phyloP scores from a whole-genome alignment of 2,797 vertebrate genomes.

The Emydoidea blandingii region DNA sequence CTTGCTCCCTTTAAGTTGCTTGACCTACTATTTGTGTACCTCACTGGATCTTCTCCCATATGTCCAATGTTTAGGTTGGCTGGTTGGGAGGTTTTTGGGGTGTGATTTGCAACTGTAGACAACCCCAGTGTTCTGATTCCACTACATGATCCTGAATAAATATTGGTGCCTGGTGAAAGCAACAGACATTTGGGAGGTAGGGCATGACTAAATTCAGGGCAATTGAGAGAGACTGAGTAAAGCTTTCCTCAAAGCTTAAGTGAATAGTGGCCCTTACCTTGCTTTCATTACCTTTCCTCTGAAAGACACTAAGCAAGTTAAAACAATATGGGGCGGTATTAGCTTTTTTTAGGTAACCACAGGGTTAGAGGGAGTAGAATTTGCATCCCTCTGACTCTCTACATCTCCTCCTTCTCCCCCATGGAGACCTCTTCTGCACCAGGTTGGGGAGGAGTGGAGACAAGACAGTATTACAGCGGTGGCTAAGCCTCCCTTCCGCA shows the following conservation, averaged over 20 bases:
- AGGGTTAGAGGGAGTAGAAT: background rate
- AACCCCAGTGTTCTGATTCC: background rate
- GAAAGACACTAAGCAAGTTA: background rate
- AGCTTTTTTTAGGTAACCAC: background rate
- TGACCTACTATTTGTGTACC: fast-evolving
- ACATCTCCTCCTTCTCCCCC: background rate
- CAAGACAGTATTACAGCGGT: background rate
- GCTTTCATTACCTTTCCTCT: background rate
- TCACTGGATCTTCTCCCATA: fast-evolving
- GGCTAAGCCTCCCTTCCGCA: background rate
- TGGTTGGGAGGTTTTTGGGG: background rate
- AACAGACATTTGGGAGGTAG: background rate
- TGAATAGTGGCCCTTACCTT: background rate
- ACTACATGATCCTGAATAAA: fast-evolving
- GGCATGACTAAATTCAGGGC: background rate
- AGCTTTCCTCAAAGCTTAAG: fast-evolving
- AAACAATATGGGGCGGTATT: fast-evolving
- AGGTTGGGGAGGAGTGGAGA: background rate
- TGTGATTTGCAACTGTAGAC: background rate
- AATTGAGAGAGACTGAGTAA: background rate
- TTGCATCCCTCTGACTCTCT: background rate
- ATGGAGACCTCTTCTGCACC: background rate
- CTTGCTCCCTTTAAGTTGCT: background rate
- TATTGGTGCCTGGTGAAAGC: fast-evolving
- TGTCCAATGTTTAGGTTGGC: background rate